These are phyloP conservation scores for Crocodylus rhombifer DNA, from an alignment of 2,797 vertebrate species.

Conservation along the genomic window DNA sequence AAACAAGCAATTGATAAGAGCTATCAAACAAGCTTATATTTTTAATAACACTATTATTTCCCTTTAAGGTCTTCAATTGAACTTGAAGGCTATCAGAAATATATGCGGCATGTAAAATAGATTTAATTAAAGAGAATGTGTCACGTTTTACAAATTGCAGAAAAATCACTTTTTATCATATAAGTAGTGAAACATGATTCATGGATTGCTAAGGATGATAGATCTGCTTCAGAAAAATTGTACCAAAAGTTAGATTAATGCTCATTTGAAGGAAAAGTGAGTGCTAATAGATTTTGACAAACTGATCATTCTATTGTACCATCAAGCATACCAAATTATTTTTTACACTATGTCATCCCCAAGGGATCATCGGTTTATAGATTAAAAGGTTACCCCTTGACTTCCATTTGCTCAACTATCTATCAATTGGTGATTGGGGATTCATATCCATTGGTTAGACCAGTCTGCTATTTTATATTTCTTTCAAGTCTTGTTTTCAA, in stretches of 20 bases:
- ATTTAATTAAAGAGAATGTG: slow-evolving; percentile 7
- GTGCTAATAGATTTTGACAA: slow-evolving; percentile 71
- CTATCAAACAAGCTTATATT: background rate
- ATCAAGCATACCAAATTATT: slow-evolving; percentile 70
- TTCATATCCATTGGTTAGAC: slow-evolving; percentile 1
- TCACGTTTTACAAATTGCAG: background rate
- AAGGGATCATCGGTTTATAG: slow-evolving; percentile 65
- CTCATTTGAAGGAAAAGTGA: slow-evolving; percentile 61
- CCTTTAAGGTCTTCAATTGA: background rate
- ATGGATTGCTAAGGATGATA: slow-evolving; percentile 39
- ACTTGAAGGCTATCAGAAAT: slow-evolving; percentile 17
- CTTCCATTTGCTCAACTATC: slow-evolving; percentile 57
- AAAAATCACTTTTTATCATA: slow-evolving; percentile 29
- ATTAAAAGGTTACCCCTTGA: slow-evolving; percentile 61
- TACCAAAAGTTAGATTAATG: slow-evolving; percentile 34
- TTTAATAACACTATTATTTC: background rate
- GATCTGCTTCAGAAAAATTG: slow-evolving; percentile 38
- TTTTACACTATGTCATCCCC: slow-evolving; percentile 64
- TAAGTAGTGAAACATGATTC: background rate
- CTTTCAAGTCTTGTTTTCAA: slow-evolving; percentile 10
- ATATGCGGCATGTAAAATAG: background rate
- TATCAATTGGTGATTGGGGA: slow-evolving; percentile 51
- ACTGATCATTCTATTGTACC: slow-evolving; percentile 67
- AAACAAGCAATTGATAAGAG: background rate
- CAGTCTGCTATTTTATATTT: slow-evolving; percentile 1